Percentiles rank a stretch among this genome's conserved stretches.
Evolutionary conservation across 1,140 invertebrate species (phyloP).

Genomic region (Ylistrum balloti): DNA sequence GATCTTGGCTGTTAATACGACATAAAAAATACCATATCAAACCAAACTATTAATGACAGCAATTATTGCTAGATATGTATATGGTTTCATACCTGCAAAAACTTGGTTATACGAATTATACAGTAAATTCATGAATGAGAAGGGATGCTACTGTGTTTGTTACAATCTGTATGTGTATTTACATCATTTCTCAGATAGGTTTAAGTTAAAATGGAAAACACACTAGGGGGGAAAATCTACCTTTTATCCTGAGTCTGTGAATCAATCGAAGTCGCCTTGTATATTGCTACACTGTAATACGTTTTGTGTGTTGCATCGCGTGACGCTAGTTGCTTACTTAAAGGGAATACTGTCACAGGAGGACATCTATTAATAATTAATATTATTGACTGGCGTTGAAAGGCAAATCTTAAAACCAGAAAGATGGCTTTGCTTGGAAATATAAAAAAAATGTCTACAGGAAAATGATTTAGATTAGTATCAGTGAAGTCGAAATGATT

Average conservation of each 20-base stretch:
- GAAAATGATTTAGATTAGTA: neutral
- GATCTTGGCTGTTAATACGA: too few species aligned
- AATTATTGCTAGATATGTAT: too few species aligned
- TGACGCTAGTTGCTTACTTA: neutral
- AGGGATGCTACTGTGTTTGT: too few species aligned
- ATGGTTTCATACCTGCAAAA: too few species aligned
- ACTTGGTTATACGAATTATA: too few species aligned
- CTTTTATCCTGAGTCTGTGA: neutral
- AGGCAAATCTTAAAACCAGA: neutral
- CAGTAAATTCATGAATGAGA: too few species aligned
- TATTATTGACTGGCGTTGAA: neutral
- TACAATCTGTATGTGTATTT: too few species aligned
- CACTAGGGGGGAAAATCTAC: neutral
- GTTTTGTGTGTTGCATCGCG: neutral
- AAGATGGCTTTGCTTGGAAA: neutral
- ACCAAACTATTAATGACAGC: too few species aligned
- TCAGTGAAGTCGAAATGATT: neutral
- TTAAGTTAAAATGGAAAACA: too few species aligned
- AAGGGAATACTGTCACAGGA: neutral
- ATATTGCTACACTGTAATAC: neutral
- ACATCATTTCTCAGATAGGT: too few species aligned
- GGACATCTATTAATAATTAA: neutral
- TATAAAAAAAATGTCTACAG: neutral
- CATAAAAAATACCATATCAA: too few species aligned
- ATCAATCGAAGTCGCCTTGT: neutral